A percentile compares a stretch with the other conserved stretches of the same genome.
Conservation (phyloP, 2,888 invertebrate species). For the Scaeva pyrastri region DNA sequence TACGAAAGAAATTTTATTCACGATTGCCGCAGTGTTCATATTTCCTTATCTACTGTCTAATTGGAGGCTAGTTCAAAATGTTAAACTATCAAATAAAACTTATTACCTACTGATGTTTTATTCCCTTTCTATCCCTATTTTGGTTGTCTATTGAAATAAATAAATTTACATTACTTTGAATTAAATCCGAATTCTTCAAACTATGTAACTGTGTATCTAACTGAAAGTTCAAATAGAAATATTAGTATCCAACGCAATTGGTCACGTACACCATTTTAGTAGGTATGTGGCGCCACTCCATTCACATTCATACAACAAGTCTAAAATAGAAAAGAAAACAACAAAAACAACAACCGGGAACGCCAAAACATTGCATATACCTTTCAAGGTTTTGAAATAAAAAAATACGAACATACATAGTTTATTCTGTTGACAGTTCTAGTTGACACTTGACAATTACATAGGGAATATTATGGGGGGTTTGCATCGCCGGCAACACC, state of each 20-base stretch:
- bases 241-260: conserved; percentile 26
- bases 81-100: no score
- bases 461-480: conserved; percentile 27
- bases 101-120: no score
- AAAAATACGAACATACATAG: conserved; percentile 30
- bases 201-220: not conserved
- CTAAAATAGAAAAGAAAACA: conserved; percentile 4
- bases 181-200: not conserved
- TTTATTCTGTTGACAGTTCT: conserved; percentile 44
- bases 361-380: conserved; percentile 24
- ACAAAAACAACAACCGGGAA: conserved; percentile 7
- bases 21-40: no score
- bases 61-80: no score
- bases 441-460: conserved; percentile 52
- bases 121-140: no score
- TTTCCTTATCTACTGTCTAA: no score
- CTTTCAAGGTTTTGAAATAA: conserved; percentile 26
- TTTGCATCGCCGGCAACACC: conserved; percentile 32
- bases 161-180: not conserved
- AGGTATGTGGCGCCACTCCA: conserved; percentile 52
- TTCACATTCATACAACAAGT: conserved; percentile 25
- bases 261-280: conserved; percentile 65
- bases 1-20: no score
- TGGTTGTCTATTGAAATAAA: not conserved
- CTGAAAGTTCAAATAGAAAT: not conserved